Percentiles rank a stretch among this genome's conserved stretches.
These are phyloP conservation scores for Lepidocolaptes lacrymiger DNA, from an alignment of 2,797 vertebrate genomes.

Conservation along the genomic window DNA sequence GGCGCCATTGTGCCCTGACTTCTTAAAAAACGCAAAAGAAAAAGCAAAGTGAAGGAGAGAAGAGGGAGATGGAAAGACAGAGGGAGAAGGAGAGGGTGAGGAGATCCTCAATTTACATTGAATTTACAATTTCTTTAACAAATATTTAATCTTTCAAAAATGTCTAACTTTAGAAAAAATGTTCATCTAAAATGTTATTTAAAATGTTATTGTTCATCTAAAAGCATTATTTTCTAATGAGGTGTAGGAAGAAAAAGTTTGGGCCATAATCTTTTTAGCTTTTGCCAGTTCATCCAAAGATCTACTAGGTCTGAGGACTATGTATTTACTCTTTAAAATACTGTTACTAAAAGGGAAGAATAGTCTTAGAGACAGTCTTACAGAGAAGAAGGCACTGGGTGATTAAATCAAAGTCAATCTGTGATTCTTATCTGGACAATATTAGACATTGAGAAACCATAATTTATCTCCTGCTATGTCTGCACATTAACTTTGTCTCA, in stretches of 20 bases:
- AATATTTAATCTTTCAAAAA: constrained; percentile 24
- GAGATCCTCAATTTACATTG: neutral
- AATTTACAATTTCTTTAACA: constrained; percentile 1
- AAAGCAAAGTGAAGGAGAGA: neutral
- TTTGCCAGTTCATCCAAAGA: constrained; percentile 33
- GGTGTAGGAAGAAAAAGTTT: constrained; percentile 26
- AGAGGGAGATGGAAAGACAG: no score
- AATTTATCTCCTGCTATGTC: neutral
- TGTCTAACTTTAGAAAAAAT: constrained; percentile 23
- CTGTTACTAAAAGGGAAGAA: constrained; percentile 3
- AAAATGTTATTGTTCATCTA: neutral
- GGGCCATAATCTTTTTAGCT: constrained; percentile 23
- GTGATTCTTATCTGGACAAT: neutral
- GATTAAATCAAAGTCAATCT: neutral
- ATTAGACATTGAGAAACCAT: neutral
- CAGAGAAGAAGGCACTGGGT: constrained; percentile 22
- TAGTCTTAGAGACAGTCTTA: constrained; percentile 35
- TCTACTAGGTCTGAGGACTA: constrained; percentile 51
- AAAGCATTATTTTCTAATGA: constrained; percentile 54
- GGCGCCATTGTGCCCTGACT: neutral
- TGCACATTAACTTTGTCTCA: neutral
- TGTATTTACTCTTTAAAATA: constrained; percentile 59
- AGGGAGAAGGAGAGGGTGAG: no score
- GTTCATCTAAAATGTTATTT: neutral
- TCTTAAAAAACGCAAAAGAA: neutral